These are phyloP conservation scores for Philotrypesis tridentata DNA, from an alignment of 1,140 invertebrate species.

Conservation along the genomic window DNA sequence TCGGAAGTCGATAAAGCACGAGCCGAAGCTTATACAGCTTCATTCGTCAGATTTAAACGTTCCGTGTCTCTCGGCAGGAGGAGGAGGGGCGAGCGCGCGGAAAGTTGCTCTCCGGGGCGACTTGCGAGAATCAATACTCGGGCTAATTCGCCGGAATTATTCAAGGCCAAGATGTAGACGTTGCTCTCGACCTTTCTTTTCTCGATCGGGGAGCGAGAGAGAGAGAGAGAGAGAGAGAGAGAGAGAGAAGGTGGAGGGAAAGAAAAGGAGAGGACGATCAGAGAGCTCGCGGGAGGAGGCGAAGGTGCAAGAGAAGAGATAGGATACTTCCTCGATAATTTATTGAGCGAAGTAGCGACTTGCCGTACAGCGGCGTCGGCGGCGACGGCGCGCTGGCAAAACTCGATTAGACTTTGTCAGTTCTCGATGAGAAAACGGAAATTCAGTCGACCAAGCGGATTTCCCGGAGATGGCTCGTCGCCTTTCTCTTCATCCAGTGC, in stretches of 20 bases:
- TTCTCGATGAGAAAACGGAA: constrained; percentile 63
- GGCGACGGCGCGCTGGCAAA: constrained; percentile 52
- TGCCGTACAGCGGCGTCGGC: constrained; percentile 51
- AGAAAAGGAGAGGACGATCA: constrained; percentile 2
- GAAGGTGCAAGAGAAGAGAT: constrained; percentile 51
- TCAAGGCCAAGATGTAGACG: constrained; percentile 6
- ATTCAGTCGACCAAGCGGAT: constrained; percentile 61
- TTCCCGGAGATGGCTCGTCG: constrained; percentile 55
- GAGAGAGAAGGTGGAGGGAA: not conserved
- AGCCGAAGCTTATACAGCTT: not conserved
- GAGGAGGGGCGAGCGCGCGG: no score
- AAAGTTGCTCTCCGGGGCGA: no score
- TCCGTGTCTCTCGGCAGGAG: no score
- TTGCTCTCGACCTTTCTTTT: not conserved
- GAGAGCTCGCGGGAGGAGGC: not conserved
- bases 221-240: not conserved
- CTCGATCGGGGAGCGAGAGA: not conserved
- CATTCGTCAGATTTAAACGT: not conserved
- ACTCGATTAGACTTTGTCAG: constrained; percentile 64
- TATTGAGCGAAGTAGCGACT: constrained; percentile 61
- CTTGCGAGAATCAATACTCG: not conserved
- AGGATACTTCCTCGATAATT: constrained; percentile 62
- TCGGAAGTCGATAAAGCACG: no score
- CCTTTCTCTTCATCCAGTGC: constrained; percentile 49
- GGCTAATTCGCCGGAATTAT: constrained; percentile 21